Conservation (phyloP, 2,797 vertebrate species). For the Acrocephalus scirpaceus region DNA sequence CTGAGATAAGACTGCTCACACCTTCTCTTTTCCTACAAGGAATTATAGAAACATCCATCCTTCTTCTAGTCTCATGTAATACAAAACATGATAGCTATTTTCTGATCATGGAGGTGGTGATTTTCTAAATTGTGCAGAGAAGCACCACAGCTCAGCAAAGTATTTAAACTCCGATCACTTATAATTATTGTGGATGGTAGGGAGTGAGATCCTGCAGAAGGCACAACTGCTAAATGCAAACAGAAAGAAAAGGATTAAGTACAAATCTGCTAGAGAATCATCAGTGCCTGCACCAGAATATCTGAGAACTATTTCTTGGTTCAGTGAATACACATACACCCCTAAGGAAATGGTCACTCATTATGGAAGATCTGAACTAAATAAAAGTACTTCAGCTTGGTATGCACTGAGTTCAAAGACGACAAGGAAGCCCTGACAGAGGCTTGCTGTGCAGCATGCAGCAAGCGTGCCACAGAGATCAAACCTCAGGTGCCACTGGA, state of each 20-base stretch:
- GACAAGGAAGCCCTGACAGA: background rate
- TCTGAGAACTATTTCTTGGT: background rate
- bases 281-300: background rate
- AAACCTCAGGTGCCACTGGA: constrained; percentile 61
- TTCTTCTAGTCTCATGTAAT: background rate
- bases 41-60: background rate
- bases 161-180: background rate
- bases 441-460: background rate
- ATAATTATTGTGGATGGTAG: background rate
- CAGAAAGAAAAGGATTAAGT: background rate
- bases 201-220: background rate
- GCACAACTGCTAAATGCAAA: background rate
- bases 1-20: background rate
- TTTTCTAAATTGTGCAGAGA: background rate
- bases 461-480: constrained; percentile 29
- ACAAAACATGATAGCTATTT: background rate
- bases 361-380: background rate
- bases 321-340: background rate
- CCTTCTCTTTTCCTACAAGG: background rate
- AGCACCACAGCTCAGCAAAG: background rate
- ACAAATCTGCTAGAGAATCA: background rate
- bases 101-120: background rate
- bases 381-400: background rate
- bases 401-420: background rate
- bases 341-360: background rate